A percentile compares a stretch with the other conserved stretches of the same genome.
Conservation (phyloP, 1,140 invertebrate genomes). For the Nautilus pompilius region DNA sequence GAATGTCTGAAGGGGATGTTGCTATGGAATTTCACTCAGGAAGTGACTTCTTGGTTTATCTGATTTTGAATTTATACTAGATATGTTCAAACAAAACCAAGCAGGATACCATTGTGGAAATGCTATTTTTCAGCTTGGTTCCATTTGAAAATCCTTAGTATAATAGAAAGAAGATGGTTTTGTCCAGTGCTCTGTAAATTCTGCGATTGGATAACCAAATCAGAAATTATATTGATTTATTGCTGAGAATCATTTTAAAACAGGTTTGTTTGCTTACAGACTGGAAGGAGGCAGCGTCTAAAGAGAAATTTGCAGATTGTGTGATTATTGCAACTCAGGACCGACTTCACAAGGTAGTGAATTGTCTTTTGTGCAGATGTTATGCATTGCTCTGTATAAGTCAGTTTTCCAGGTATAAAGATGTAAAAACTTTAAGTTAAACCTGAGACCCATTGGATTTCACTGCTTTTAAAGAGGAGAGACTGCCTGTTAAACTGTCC, state of each 20-base stretch:
- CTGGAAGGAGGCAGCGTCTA: constrained; percentile 41
- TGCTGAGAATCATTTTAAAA: not conserved
- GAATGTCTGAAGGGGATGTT: no score
- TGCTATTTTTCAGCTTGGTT: not conserved
- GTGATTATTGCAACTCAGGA: constrained; percentile 57
- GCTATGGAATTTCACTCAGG: no score
- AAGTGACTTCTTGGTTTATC: no score
- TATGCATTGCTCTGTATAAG: not conserved
- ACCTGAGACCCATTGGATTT: no score
- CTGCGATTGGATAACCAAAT: not conserved
- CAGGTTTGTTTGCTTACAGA: constrained; percentile 19
- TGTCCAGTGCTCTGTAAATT: not conserved
- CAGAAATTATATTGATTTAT: not conserved
- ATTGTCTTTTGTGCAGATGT: not conserved
- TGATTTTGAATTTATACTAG: no score
- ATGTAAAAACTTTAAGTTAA: not conserved
- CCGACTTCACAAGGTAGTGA: constrained; percentile 46
- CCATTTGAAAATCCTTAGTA: not conserved
- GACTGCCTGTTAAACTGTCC: no score
- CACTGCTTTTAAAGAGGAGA: no score
- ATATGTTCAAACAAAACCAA: not conserved
- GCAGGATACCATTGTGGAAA: not conserved
- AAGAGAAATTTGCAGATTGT: constrained; percentile 53
- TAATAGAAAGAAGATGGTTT: not conserved
- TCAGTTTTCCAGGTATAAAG: not conserved